Evolutionary conservation across 1,140 invertebrate genomes (phyloP).

Genomic region (Philotrypesis tridentata): DNA sequence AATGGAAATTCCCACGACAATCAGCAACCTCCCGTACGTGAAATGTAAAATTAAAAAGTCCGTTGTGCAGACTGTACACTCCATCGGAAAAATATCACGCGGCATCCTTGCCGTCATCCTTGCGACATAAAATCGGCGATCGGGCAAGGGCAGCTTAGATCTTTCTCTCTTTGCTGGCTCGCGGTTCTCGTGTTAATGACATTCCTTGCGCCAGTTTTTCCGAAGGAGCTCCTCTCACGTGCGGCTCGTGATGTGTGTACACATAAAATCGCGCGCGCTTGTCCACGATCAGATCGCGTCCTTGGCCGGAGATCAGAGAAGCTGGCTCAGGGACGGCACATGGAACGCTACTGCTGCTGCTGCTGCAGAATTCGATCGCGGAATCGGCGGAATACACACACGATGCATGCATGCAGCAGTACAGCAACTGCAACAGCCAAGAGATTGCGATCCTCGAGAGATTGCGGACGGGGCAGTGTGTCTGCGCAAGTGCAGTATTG

Average conservation of each 20-base stretch:
- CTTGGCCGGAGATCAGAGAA: slow-evolving; percentile 42
- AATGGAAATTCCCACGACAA: too few relatives aligned
- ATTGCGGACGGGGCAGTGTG: slow-evolving; percentile 3
- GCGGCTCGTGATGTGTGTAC: too few relatives aligned
- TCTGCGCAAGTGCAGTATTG: not conserved
- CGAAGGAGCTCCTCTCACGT: slow-evolving; percentile 9
- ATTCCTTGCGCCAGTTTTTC: slow-evolving; percentile 51
- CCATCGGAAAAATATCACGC: not conserved
- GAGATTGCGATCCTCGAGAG: slow-evolving; percentile 36
- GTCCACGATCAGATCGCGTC: slow-evolving; percentile 11
- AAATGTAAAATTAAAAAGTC: not conserved
- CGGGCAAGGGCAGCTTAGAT: slow-evolving; percentile 28
- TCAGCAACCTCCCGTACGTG: too few relatives aligned
- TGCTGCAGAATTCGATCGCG: slow-evolving; percentile 35
- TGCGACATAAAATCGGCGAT: not conserved
- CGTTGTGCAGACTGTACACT: not conserved
- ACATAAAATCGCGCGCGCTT: not conserved
- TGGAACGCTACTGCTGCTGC: too few relatives aligned
- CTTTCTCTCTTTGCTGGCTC: not conserved
- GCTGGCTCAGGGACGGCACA: slow-evolving; percentile 49
- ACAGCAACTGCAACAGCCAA: too few relatives aligned
- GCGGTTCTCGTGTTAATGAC: slow-evolving; percentile 46
- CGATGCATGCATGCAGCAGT: too few relatives aligned
- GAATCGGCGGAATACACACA: too few relatives aligned
- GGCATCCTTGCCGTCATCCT: slow-evolving; percentile 21